Evolutionary conservation across 2,888 invertebrate species (phyloP).

Genomic region (Nymphalis urticae): DNA sequence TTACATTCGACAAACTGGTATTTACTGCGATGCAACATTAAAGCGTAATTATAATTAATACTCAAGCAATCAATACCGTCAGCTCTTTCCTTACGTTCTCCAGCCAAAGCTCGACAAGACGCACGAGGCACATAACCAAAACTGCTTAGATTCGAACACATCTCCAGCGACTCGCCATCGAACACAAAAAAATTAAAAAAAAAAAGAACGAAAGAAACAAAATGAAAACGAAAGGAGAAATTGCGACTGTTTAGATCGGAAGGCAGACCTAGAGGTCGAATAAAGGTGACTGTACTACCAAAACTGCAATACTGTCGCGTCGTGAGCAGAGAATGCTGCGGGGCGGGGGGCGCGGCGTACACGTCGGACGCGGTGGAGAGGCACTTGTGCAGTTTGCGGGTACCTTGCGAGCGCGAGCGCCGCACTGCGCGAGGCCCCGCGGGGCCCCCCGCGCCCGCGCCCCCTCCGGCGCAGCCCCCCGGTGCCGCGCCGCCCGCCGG

Average conservation of each 20-base stretch:
- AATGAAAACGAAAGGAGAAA: constrained; percentile 57
- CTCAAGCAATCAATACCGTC: constrained; percentile 15
- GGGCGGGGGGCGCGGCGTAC: constrained; percentile 84
- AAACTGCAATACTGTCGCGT: constrained; percentile 97
- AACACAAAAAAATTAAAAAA: constrained; percentile 45
- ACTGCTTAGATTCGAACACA: constrained; percentile 12
- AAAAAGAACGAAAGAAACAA: constrained; percentile 48
- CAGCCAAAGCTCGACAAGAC: constrained; percentile 29
- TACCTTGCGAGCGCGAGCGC: constrained; percentile 92
- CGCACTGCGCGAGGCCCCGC: constrained; percentile 71
- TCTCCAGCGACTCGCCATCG: constrained; percentile 37
- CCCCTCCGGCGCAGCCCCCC: constrained; percentile 48
- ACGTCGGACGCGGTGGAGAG: constrained; percentile 93
- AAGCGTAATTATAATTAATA: constrained; percentile 16
- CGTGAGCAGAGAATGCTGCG: constrained; percentile 87
- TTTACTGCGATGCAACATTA: constrained; percentile 9
- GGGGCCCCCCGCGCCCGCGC: constrained; percentile 71
- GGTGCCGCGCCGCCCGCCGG: constrained; percentile 51
- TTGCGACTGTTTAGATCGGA: constrained; percentile 77
- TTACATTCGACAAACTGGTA: constrained; percentile 15
- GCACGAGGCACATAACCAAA: constrained; percentile 18
- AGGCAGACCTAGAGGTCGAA: constrained; percentile 64
- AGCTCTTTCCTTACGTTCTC: constrained; percentile 15
- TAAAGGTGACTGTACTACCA: constrained; percentile 92
- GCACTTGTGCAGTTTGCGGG: constrained; percentile 95